Base-by-base conservation (phyloP, 2,888 invertebrate species). In the Cremastobaeus sp. region DNA sequence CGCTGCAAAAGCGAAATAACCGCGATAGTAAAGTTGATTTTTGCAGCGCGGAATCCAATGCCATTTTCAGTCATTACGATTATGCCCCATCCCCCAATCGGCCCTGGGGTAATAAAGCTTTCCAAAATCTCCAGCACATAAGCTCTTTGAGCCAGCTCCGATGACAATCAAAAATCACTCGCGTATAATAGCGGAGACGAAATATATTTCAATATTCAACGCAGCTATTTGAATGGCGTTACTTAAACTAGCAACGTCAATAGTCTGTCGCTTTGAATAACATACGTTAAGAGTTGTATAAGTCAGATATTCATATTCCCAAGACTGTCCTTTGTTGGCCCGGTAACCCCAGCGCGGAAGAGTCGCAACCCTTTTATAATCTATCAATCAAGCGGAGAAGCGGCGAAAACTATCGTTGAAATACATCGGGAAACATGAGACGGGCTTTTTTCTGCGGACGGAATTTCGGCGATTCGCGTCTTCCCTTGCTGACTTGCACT, bases 401-500 rank as follows among this genome's bases (percentile, higher is more conserved):
- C 76, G 74, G 3, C 73, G 64, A 52, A 68, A 73, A 66, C 74
- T 77, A 81, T 81, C 80, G 77, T 73, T 70, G 76, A 78, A 54
- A 77, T 76, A 69, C 77, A 77, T 76, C 74, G 66, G 37, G 66
- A 66, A 50, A 69, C 73, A 64, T 74, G 66, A 76, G 68, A 71
- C 72, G 59, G 25, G 39, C 66, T 72, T 75, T 76, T 72, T 74
- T 71, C 41, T 30, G 66, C 50, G 52, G 20, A 28, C 65, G 35
- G 64, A 65, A 64, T 68, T 75, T 54, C 57, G 57, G 30, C 50
- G 30, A 60, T 72, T 69, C 76, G 77, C 76, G 77, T 76, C 78
- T 82, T 83, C 80, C 79, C 82, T 80, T 75, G 76, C 69, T 87
- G 87, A 87, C 86, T 86, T 82, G 86, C 85, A 80, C 79, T 79